A percentile compares a stretch with the other conserved stretches of the same genome.
phyloP scores from a whole-genome alignment of 30 jellyfish, hydroid and myxozoan species.

The Hydractinia echinata region DNA sequence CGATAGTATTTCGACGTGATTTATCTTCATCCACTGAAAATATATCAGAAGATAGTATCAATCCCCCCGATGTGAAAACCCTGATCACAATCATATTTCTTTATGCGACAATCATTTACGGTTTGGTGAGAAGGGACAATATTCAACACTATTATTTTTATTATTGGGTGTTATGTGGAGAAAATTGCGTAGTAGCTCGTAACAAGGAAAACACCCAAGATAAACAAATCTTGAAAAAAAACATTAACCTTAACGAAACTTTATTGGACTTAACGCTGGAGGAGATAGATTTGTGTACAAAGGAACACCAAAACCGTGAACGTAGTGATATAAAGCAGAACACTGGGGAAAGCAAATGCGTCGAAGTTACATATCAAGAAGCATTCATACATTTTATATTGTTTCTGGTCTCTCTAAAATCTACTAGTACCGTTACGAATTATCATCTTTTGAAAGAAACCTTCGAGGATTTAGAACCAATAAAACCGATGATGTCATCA shows the following conservation, averaged over 20 bases:
- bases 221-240: not conserved
- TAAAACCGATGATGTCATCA: conserved; percentile 10
- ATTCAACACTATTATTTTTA: conserved; percentile 20
- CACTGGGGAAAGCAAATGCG: not conserved
- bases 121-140: conserved; percentile 15
- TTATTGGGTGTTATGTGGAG: conserved; percentile 24
- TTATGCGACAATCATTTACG: conserved; percentile 13
- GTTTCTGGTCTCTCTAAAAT: conserved; percentile 23
- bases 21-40: not conserved
- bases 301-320: conserved; percentile 3
- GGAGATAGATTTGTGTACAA: not conserved
- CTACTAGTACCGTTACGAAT: conserved; percentile 25
- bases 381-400: conserved; percentile 14
- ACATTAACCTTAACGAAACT: conserved; percentile 15
- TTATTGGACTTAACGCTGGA: conserved; percentile 21
- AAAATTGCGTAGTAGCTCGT: not conserved
- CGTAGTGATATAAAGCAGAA: not conserved
- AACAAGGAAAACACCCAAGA: not conserved
- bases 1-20: not conserved
- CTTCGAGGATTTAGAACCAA: not conserved
- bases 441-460: conserved; percentile 11
- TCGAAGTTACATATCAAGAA: conserved; percentile 9
- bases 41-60: not conserved
- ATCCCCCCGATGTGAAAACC: conserved; percentile 7
- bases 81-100: not conserved